These are phyloP conservation scores for Drosophila mulleri DNA, from an alignment of 2,888 invertebrate species.

Conservation along the genomic window DNA sequence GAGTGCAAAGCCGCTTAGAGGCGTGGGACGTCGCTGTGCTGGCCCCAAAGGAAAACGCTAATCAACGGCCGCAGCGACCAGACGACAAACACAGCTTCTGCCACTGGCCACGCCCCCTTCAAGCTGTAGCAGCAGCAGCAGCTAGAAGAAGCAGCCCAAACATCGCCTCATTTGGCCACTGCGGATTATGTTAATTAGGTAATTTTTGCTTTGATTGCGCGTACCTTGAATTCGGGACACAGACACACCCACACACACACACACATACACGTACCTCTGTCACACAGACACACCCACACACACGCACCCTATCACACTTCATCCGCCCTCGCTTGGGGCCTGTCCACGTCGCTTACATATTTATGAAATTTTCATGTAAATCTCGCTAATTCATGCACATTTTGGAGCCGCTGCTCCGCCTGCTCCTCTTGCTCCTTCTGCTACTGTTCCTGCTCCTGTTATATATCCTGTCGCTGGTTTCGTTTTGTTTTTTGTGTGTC, in stretches of 20 bases:
- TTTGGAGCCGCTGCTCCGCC: slow-evolving; percentile 31
- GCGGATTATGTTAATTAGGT: slow-evolving; percentile 82
- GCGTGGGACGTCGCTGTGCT: slow-evolving; percentile 34
- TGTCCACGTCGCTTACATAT: slow-evolving; percentile 69
- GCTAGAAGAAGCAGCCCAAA: slow-evolving; percentile 33
- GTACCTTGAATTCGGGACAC: slow-evolving; percentile 61
- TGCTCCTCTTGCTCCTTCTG: background rate
- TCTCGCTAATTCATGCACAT: slow-evolving; percentile 76
- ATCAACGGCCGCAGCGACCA: slow-evolving; percentile 64
- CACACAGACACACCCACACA: background rate
- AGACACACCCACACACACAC: background rate
- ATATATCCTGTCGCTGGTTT: slow-evolving; percentile 11
- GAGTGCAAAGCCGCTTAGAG: slow-evolving; percentile 54
- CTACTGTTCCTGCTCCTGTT: background rate
- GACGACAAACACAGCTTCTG: slow-evolving; percentile 4
- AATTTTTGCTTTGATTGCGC: slow-evolving; percentile 81
- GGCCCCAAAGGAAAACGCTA: slow-evolving; percentile 57
- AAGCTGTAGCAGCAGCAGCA: slow-evolving; percentile 14
- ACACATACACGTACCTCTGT: background rate
- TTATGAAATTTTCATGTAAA: slow-evolving; percentile 80
- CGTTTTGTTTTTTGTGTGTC: slow-evolving; percentile 40
- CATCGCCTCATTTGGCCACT: slow-evolving; percentile 78
- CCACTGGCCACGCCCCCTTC: slow-evolving; percentile 37
- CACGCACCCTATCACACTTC: background rate
- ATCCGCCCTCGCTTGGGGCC: slow-evolving; percentile 14